Evolutionary conservation across 2,113 vertebrate species (phyloP), one percentile per base, ranked within the genome.

Genomic region (Isurus oxyrinchus): DNA sequence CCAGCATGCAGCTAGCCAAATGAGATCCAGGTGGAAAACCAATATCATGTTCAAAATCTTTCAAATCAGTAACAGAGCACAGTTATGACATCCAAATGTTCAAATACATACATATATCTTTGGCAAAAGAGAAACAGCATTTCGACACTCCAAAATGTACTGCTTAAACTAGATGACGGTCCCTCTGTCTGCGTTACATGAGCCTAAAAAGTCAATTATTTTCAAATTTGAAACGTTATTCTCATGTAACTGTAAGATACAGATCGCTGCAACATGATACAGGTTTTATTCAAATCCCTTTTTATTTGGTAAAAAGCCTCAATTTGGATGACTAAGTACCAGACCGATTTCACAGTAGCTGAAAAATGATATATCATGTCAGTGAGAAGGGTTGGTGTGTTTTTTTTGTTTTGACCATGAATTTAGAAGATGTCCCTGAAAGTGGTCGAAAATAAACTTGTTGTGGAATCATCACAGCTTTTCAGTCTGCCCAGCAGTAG

Each of bases 41-140:
- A 97, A 97, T 97, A 97, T 98, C 96, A 44, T 97, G 63, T 98
- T 98, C 98, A 98, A 97, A 98, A 97, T 97, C 96, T 98, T 76
- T 98, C 97, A 98, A 98, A 98, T 98, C 97, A 98, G 97, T 97
- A 96, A 97, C 96, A 98, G 97, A 98, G 98, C 97, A 96, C 97
- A 97, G 97, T 95, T 72, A 95, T 95, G 94, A 72, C 49, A 95
- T 95, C 66, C 23, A 69, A 95, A 95, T 95, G 23, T 95, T 31
- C 49, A 72, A 40, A 55, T 49, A 5, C 11, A 4, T 94, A 63
- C 25, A 94, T 95, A 49, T 49, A 69, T 95, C 19, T 67, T 69
- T 53, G 27, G 61, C 66, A 49, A 69, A 25, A 69, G 57, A 35
- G 57, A 95, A 95, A 96, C 97, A 96, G 97, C 96, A 96, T 96